Evolutionary conservation across 2,797 vertebrate genomes (phyloP), one percentile per base, ranked within the genome.

Genomic region (Glyptemys insculpta): DNA sequence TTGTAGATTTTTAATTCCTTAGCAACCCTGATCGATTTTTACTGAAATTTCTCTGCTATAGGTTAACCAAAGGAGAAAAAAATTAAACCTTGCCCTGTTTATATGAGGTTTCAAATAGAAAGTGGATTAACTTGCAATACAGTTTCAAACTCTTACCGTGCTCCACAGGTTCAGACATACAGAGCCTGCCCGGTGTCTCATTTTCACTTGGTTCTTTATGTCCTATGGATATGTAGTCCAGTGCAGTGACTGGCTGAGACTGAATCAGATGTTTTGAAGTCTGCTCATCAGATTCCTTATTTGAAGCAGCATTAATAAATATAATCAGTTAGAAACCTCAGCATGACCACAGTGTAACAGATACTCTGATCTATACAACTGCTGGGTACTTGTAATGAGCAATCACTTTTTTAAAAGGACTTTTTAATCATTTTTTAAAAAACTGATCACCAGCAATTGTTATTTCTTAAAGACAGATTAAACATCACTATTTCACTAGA

Each of bases 281-380:
- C 16, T 87, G 94, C 44, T 96, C 97, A 21, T 86, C 54, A 87
- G 87, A 92, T 92, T 98, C 98, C 98, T 99, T 95, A 52, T 65
- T 89, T 12, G 31, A 90, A 89, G 85, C 19, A 82, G n/a, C 81
- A 94, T 54, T 25, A 84, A 96, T 52, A 96, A 82, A 94, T 5
- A 92, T n/a, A 76, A 84, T 83, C 5, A 81, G 84, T 92, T 1
- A 88, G 68, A 97, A 72, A 37, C 92, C 89, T 89, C 62, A 94
- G 47, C 3, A 41, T 19, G 6, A 85, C 49, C 68, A 89, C 85
- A 93, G 56, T 23, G 19, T 10, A 92, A 12, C 5, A 31, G 27
- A 47, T 65, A 34, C 31, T 84, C 79, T 90, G 50, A 72, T 79
- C 88, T 68, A 85, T 18, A 62, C 74, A 89, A 86, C 31, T 65